Evolutionary conservation across 2,797 vertebrate genomes (phyloP), one percentile per base, ranked within the genome.

Genomic region (Anas capensis): DNA sequence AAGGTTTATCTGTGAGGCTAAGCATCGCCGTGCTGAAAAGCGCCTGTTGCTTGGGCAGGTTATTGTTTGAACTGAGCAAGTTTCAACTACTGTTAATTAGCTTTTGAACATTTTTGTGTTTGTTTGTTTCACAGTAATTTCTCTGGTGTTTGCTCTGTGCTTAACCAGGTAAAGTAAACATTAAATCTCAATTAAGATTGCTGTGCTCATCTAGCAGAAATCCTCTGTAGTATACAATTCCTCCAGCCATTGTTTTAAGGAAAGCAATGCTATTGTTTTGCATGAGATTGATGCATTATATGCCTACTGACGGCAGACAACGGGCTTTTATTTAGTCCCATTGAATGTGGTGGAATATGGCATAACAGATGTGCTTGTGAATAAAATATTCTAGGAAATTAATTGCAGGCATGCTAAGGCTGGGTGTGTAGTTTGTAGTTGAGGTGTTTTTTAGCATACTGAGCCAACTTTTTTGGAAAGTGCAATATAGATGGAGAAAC

Each of bases 131-230:
- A 62, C 81, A 82, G 17, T 77, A 80, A 84, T 75, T 94, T 87
- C 76, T 96, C 72, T 54, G 54, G 53, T 77, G 61, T 79, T 90
- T 91, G 64, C 83, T 95, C 82, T 81, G 48, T 93, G 86, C 65
- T 92, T 94, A 91, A 88, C 69, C 42, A 79, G 88, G 73, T 83
- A 90, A 94, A 96, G 75, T 83, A 87, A 91, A 95, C 83, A 94
- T 95, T 96, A 95, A 96, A 93, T 95, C 91, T 96, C 95, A 95
- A 93, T 97, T 97, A 96, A 93, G 86, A 83, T 94, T 89, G 61
- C 88, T 88, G 10, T 58, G 38, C 38, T 92, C 23, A 82, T 84
- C 80, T 94, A 83, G 82, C 34, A 82, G 84, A 88, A 93, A 75
- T 70, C 68, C 66, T 95, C 69, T 15, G 60, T 31, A 68, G 82